These are phyloP conservation scores for Centropus unirufus DNA, from an alignment of 2,113 vertebrate species.

Conservation along the genomic window DNA sequence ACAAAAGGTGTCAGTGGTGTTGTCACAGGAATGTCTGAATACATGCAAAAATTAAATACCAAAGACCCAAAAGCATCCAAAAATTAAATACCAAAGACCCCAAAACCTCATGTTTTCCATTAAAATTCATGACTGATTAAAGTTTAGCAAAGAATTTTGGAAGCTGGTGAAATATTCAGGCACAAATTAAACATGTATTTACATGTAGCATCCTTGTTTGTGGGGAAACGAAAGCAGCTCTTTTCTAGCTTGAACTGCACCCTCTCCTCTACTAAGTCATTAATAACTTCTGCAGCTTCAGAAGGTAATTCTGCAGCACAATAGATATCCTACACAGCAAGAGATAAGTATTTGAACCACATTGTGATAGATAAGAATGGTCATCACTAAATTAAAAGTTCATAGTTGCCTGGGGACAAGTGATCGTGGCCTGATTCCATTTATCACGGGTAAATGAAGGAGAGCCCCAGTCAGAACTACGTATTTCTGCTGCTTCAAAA, in stretches of 20 bases:
- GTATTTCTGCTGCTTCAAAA: neutral
- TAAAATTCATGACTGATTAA: neutral
- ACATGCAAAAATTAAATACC: neutral
- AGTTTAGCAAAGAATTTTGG: neutral
- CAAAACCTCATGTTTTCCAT: neutral
- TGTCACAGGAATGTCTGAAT: neutral
- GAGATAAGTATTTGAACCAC: neutral
- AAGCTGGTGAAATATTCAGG: neutral
- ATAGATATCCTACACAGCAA: neutral
- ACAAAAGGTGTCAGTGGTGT: accelerated
- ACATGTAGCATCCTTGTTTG: neutral
- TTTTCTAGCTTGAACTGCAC: neutral
- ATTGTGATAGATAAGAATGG: neutral
- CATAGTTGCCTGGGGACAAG: neutral
- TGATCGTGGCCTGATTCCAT: neutral
- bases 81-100: neutral
- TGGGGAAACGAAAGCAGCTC: neutral
- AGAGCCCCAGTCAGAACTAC: neutral
- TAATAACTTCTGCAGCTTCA: neutral
- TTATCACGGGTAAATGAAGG: neutral
- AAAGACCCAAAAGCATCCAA: neutral
- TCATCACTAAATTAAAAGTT: conserved; percentile 5
- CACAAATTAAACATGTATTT: neutral
- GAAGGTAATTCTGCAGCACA: neutral
- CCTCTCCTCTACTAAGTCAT: neutral